Evolutionary conservation across 2,113 vertebrate genomes (phyloP), one percentile per base, ranked within the genome.

Genomic region (Ramphastos sulfuratus): DNA sequence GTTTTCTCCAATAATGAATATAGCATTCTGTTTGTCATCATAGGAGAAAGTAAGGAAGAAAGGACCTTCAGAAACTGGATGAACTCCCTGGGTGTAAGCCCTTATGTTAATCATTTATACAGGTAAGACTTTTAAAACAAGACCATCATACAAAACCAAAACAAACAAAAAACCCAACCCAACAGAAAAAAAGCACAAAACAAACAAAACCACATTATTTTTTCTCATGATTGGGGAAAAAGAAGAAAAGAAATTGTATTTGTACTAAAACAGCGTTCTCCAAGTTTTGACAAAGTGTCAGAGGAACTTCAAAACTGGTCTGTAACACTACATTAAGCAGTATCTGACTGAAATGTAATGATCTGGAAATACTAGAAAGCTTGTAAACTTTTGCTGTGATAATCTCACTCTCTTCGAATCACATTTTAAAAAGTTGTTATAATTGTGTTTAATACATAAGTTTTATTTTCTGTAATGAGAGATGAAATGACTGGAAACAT

Each of bases 51-150:
- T 89, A 98, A 98, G 12, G 99, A 99, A 92, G 99, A 99, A 95
- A 98, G 98, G 90, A 99, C 99, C 21, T 99, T 99, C 95, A 97
- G 99, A 76, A 99, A 99, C 96, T 99, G 99, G 99, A 99, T 99
- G 98, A 99, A 99, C 97, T 99, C 99, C 46, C 97, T 99, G 96
- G 99, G 99, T 15, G 98, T 99, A 50, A 97, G 84, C 94, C 99
- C 99, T 2, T 97, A 98, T 64, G 98, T 99, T 94, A 99, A 99
- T 96, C 99, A 99, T 84, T 97, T 99, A 70, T 99, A 99, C 97
- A 98, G 98, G 99, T 99, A 98, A 95, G 35, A 8, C 27, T 73
- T 46, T 31, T 3, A 35, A 52, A 37, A 50, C 2, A 46, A 50
- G 23, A 23, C 48, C 48, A 46, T 46, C 44, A 46, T 10, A 42